Conservation (phyloP, 2,888 invertebrate species). For the Leucophenga montana region DNA sequence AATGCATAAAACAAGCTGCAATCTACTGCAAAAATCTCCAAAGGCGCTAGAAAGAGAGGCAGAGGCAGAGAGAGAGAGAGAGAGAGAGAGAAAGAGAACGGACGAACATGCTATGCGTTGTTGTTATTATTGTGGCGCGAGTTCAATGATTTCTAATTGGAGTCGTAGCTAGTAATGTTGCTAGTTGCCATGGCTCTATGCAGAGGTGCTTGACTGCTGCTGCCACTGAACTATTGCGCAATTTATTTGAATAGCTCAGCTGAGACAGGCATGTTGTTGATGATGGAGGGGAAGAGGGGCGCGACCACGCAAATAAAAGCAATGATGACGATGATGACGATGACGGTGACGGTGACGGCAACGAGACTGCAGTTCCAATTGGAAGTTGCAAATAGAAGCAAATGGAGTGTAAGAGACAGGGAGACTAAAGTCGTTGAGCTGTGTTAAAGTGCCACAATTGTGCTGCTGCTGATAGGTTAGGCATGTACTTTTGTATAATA, state of each 20-base stretch:
- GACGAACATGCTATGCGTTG: background rate
- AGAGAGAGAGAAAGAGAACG: background rate
- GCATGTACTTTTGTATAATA: no score
- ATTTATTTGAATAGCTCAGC: slow-evolving; percentile 51
- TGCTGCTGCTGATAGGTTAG: no score
- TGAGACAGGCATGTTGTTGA: slow-evolving; percentile 10
- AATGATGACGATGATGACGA: background rate
- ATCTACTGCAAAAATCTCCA: background rate
- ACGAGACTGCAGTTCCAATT: background rate
- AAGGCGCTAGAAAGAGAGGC: background rate
- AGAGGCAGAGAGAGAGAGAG: background rate
- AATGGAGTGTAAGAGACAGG: background rate
- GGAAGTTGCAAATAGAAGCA: background rate
- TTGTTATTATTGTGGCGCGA: background rate
- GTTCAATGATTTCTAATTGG: slow-evolving; percentile 28
- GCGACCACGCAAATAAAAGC: no score
- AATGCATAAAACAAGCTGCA: slow-evolving; percentile 7
- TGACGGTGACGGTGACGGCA: background rate
- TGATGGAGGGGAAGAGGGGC: background rate
- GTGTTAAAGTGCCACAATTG: no score
- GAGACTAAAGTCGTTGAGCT: background rate
- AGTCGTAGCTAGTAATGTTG: background rate
- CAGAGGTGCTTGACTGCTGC: background rate
- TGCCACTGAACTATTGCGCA: slow-evolving; percentile 49
- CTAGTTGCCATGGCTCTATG: slow-evolving; percentile 2